Evolutionary conservation across 2,888 invertebrate species (phyloP).

Genomic region (Therioaphis trifolii): DNA sequence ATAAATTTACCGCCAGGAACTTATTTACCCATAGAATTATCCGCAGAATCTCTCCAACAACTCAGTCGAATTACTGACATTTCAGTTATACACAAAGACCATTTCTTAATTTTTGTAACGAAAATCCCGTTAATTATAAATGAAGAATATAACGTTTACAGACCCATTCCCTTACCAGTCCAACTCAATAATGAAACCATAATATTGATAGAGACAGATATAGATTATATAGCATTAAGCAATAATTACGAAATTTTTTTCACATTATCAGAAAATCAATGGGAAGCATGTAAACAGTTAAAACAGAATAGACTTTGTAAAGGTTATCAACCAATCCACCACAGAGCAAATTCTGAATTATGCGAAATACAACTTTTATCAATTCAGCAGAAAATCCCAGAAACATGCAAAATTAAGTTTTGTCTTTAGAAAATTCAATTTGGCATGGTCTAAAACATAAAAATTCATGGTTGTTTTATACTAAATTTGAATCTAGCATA

Average conservation of each 20-base stretch:
- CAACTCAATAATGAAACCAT: neutral
- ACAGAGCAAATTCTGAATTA: neutral
- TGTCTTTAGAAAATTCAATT: neutral
- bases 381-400: neutral
- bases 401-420: neutral
- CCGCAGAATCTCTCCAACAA: neutral
- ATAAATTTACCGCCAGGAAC: too few relatives aligned
- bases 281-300: slow-evolving; percentile 21
- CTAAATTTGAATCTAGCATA: neutral
- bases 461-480: slow-evolving; percentile 9
- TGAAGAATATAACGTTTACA: neutral
- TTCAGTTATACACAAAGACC: neutral
- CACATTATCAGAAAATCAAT: neutral
- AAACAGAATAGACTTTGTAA: slow-evolving; percentile 39
- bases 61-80: neutral
- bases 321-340: slow-evolving; percentile 1
- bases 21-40: too few relatives aligned
- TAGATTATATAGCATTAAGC: slow-evolving; percentile 7
- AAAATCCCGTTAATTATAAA: neutral
- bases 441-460: neutral
- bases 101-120: neutral
- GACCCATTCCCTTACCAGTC: neutral
- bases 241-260: neutral
- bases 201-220: neutral
- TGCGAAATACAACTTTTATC: slow-evolving; percentile 25